Percentiles rank a stretch among this genome's conserved stretches.
Conservation (phyloP, 2,888 invertebrate genomes). For the Polyommatus iphigenia region DNA sequence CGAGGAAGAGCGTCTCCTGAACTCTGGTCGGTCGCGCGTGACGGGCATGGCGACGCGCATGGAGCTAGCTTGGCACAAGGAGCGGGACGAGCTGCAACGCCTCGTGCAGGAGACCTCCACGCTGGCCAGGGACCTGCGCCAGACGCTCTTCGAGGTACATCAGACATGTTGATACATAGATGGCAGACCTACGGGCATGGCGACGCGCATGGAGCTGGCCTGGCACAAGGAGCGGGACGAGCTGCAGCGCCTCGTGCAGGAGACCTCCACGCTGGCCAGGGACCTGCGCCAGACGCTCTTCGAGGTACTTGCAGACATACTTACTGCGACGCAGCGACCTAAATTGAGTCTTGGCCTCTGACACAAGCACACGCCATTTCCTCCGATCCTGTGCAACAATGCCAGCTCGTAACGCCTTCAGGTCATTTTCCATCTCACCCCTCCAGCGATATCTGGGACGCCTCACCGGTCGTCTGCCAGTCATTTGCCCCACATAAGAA, state of each 20-base stretch:
- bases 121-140: slow-evolving; percentile 91
- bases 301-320: slow-evolving; percentile 69
- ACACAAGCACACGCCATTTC: too few relatives aligned
- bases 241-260: slow-evolving; percentile 92
- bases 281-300: slow-evolving; percentile 93
- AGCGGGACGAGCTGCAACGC: slow-evolving; percentile 94
- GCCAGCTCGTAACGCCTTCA: too few relatives aligned
- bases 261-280: slow-evolving; percentile 93
- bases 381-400: too few relatives aligned
- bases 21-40: slow-evolving; percentile 90
- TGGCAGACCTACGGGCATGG: too few relatives aligned
- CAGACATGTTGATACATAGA: too few relatives aligned
- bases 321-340: too few relatives aligned
- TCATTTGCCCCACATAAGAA: too few relatives aligned
- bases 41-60: slow-evolving; percentile 92
- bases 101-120: slow-evolving; percentile 94
- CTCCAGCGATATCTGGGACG: too few relatives aligned
- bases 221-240: slow-evolving; percentile 97
- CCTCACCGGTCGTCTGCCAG: too few relatives aligned
- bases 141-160: slow-evolving; percentile 88
- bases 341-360: too few relatives aligned
- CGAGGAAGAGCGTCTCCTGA: slow-evolving; percentile 92
- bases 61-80: slow-evolving; percentile 97
- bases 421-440: too few relatives aligned
- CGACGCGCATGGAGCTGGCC: slow-evolving; percentile 93